These are phyloP conservation scores for Cherax quadricarinatus DNA, from an alignment of 1,140 invertebrate species.

Conservation along the genomic window DNA sequence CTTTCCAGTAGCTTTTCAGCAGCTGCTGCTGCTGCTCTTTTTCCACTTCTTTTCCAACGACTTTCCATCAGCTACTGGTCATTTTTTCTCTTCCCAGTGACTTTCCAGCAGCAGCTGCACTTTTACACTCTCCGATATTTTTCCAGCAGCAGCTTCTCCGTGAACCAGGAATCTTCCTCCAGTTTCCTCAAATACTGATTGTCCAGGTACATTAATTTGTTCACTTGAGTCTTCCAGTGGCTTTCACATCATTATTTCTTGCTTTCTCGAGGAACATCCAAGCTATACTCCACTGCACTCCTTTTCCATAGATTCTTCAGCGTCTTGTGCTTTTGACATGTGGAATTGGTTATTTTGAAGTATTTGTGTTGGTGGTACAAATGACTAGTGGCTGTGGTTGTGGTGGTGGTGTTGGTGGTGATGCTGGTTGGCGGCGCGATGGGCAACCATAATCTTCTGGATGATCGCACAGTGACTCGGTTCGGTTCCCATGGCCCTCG, in stretches of 20 bases:
- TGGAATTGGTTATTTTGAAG: too few relatives aligned
- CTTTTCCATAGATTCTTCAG: background rate
- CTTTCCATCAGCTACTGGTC: background rate
- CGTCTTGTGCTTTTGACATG: too few relatives aligned
- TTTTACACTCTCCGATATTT: too few relatives aligned
- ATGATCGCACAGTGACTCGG: conserved; percentile 5
- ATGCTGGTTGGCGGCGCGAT: background rate
- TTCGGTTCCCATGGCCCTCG: background rate
- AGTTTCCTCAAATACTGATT: too few relatives aligned
- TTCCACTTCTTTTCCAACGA: conserved; percentile 5
- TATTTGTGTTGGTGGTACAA: too few relatives aligned
- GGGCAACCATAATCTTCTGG: conserved; percentile 23
- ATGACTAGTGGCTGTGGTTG: background rate
- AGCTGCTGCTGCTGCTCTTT: background rate
- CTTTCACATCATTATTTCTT: background rate
- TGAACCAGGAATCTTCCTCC: too few relatives aligned
- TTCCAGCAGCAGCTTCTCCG: too few relatives aligned
- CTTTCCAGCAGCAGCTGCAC: too few relatives aligned
- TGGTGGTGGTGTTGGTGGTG: background rate
- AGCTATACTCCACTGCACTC: background rate
- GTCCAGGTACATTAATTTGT: too few relatives aligned
- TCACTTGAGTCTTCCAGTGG: background rate
- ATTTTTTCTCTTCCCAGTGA: background rate
- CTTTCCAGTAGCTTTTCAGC: background rate
- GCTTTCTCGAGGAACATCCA: too few relatives aligned